Evolutionary conservation across 2,888 invertebrate species (phyloP).

Genomic region (Hypomecis atomaria): DNA sequence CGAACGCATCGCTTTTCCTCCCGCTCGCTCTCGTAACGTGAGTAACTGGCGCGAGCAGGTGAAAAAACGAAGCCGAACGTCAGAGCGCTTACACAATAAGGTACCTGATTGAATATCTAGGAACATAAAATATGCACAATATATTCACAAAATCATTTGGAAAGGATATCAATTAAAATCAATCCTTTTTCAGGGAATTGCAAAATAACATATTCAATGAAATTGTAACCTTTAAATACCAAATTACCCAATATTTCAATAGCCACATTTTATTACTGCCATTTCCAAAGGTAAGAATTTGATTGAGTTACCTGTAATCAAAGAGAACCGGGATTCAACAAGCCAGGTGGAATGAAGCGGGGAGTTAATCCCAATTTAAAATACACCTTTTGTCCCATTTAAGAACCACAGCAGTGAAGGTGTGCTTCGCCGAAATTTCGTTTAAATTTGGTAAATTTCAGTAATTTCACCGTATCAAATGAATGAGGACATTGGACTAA

Average conservation of each 20-base stretch:
- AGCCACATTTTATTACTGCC: constrained; percentile 5
- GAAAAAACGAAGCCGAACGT: too few species aligned
- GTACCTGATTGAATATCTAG: too few species aligned
- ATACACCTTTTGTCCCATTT: constrained; percentile 26
- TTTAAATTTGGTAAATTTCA: constrained; percentile 16
- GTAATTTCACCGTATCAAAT: constrained; percentile 27
- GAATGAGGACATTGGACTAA: constrained; percentile 27
- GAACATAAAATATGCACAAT: too few species aligned
- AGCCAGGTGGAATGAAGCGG: constrained; percentile 11
- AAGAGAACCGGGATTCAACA: constrained; percentile 4
- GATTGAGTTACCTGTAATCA: constrained; percentile 18
- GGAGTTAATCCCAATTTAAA: constrained; percentile 16
- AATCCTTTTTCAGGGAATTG: too few species aligned
- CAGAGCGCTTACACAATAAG: too few species aligned
- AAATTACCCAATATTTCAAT: constrained; percentile 3
- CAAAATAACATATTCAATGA: too few species aligned
- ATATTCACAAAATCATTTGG: too few species aligned
- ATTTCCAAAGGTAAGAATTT: constrained; percentile 16
- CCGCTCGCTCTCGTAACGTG: too few species aligned
- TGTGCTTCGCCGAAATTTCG: constrained; percentile 5
- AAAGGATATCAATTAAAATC: too few species aligned
- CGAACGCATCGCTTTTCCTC: too few species aligned
- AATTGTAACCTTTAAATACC: neutral
- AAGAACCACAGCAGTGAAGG: constrained; percentile 5
- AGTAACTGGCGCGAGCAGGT: too few species aligned